phyloP scores from a whole-genome alignment of 2,113 vertebrate genomes.

The Heterocephalus glaber region DNA sequence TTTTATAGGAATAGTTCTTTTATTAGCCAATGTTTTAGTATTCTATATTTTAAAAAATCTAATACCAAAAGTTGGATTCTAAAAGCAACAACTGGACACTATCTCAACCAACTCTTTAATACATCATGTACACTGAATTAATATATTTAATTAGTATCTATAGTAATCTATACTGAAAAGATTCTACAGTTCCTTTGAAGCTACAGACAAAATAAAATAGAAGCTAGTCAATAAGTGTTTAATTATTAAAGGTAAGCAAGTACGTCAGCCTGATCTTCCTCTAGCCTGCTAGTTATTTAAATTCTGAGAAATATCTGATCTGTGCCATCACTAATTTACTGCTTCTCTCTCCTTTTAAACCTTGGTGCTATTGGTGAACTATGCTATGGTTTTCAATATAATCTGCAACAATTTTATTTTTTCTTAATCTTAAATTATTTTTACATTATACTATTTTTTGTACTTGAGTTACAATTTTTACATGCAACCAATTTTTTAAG shows the following conservation, averaged over 20 bases:
- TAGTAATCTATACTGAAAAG: neutral
- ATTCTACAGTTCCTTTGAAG: neutral
- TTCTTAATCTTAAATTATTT: neutral
- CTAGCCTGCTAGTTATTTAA: neutral
- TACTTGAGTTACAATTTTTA: neutral
- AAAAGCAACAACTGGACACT: neutral
- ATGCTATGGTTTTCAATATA: neutral
- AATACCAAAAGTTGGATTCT: rapidly evolving
- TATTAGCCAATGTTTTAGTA: neutral
- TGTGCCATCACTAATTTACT: neutral
- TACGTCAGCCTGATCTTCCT: neutral
- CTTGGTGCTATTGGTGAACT: neutral
- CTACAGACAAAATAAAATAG: neutral
- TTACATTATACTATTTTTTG: neutral
- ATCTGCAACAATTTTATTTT: neutral
- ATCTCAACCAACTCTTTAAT: neutral
- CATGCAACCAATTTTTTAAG: neutral
- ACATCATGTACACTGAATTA: neutral
- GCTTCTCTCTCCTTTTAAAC: neutral
- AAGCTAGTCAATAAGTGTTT: neutral
- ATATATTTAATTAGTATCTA: neutral
- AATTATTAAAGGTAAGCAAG: constrained; percentile 1
- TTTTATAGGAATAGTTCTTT: neutral
- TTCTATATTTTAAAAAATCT: neutral
- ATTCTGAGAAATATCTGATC: neutral